phyloP scores from a whole-genome alignment of 2,113 vertebrate genomes.

The Ceyx cyanopectus region DNA sequence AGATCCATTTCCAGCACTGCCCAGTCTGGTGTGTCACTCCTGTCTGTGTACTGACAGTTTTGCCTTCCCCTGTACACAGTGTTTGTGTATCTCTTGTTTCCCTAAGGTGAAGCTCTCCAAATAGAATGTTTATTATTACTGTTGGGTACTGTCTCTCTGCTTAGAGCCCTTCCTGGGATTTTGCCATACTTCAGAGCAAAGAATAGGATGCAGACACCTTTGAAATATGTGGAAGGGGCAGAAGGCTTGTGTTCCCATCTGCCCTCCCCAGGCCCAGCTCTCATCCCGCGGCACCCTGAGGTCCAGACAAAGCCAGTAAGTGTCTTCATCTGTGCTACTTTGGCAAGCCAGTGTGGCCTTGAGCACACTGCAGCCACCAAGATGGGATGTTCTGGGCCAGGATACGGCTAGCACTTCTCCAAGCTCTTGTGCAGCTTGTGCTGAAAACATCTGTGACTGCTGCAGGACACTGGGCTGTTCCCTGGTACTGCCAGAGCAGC shows the following conservation, averaged over 20 bases:
- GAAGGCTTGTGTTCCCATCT: neutral
- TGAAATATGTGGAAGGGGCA: neutral
- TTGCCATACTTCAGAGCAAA: neutral
- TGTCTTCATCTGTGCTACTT: neutral
- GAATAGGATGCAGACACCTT: neutral
- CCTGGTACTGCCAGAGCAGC: neutral
- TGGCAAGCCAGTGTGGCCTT: neutral
- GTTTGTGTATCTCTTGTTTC: slow-evolving; percentile 44
- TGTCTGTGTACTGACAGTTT: neutral
- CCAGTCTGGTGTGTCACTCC: neutral
- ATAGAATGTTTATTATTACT: slow-evolving; percentile 54
- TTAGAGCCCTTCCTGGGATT: neutral
- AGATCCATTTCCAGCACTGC: slow-evolving; percentile 6
- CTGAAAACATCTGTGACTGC: neutral
- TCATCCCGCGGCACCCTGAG: neutral
- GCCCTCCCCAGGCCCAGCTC: neutral
- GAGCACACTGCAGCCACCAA: neutral
- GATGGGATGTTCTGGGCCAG: neutral
- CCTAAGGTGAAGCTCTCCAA: slow-evolving; percentile 40
- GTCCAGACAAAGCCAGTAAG: neutral
- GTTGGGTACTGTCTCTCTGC: neutral
- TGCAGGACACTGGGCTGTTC: neutral
- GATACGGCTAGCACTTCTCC: neutral
- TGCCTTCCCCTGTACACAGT: slow-evolving; percentile 6
- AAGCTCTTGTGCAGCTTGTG: neutral